Base-by-base conservation (phyloP, 2,113 vertebrate genomes). In the Xenopus borealis region DNA sequence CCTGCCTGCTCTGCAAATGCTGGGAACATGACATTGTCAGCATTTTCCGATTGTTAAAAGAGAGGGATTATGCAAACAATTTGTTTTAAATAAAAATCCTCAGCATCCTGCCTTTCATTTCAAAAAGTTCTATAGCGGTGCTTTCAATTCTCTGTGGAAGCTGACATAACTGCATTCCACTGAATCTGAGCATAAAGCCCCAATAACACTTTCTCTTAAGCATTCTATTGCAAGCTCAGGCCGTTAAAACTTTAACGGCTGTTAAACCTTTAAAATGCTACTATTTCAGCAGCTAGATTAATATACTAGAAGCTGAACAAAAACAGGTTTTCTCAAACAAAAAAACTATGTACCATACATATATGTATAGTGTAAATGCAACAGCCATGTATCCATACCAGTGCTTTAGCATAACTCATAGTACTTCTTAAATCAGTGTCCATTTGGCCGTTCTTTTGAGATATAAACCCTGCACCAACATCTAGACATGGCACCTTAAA, bases 81-180 rank as follows among this genome's bases (percentile, higher is more conserved):
- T 76, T 76, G 73, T 76, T 76, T 76, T 76, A 66, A 76, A 76
- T 76, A 69, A 76, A 27, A 76, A 69, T 69, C 66, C 59, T 69
- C 58, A 69, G 73, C 57, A 76, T 76, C 66, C 59, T 76, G 66
- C 57, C 57, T 76, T 76, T 69, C 66, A 69, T 46, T 69, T 63
- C 66, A 69, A 66, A 66, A 76, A 76, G 59, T 76, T 50, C 69
- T 68, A 63, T 27, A 69, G 66, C 40, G 66, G 30, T 62, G 58
- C 63, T 69, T 76, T 69, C 69, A 69, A 68, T 63, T 69, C 73
- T 76, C 73, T 55, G 73, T 69, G 73, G 73, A 66, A 76, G 66
- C 73, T 30, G 30, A 63, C 66, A 2, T 69, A 63, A 76, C 58
- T 63, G 66, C 73, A 76, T 76, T 69, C 73, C 73, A 69, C 30